Evolutionary conservation across 2,888 invertebrate species (phyloP).

Genomic region (Matsumyia berberina): DNA sequence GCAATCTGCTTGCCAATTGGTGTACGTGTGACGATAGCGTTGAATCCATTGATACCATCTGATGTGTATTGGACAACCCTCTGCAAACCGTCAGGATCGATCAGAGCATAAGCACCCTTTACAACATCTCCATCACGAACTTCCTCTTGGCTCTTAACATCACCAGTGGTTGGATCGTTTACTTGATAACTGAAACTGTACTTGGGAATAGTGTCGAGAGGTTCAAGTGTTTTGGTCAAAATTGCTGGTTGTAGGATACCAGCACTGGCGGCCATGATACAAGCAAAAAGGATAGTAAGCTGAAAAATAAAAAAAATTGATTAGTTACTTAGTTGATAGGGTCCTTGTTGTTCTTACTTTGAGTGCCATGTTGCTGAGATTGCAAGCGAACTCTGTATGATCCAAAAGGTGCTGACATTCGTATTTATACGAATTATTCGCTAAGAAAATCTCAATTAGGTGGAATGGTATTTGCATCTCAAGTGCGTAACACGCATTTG

Average conservation of each 20-base stretch:
- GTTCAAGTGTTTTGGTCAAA: constrained; percentile 39
- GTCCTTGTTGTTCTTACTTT: constrained; percentile 40
- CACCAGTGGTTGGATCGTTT: constrained; percentile 78
- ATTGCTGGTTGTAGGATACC: constrained; percentile 49
- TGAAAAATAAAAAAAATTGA: background rate
- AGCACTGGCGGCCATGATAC: constrained; percentile 53
- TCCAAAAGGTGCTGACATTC: constrained; percentile 30
- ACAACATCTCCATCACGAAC: constrained; percentile 77
- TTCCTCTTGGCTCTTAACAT: constrained; percentile 78
- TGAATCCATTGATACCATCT: constrained; percentile 78
- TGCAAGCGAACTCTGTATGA: constrained; percentile 50
- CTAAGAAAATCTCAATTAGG: constrained; percentile 6
- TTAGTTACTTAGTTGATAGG: background rate
- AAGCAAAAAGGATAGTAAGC: constrained; percentile 53
- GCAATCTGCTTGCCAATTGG: constrained; percentile 69
- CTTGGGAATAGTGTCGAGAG: constrained; percentile 56
- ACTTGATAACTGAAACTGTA: constrained; percentile 78
- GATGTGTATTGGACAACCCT: constrained; percentile 78
- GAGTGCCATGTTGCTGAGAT: constrained; percentile 61
- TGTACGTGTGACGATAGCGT: constrained; percentile 76
- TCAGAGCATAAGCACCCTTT: constrained; percentile 77
- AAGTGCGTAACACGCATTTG: constrained; percentile 25
- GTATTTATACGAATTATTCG: constrained; percentile 61
- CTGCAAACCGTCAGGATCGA: constrained; percentile 78
- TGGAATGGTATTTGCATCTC: constrained; percentile 19